phyloP scores from a whole-genome alignment of 1,140 invertebrate genomes.

The Pinna nobilis region DNA sequence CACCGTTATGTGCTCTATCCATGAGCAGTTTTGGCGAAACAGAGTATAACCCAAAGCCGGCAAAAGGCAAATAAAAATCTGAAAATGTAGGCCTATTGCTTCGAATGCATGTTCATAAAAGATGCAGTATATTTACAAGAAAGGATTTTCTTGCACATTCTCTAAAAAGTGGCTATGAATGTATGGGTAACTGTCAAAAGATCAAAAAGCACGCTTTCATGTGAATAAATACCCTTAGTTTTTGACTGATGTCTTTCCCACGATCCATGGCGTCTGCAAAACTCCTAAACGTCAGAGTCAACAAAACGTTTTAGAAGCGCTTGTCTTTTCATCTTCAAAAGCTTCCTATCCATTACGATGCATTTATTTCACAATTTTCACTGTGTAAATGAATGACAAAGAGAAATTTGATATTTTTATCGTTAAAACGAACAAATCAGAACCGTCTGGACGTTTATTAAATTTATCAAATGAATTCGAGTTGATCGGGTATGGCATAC shows the following conservation, averaged over 20 bases:
- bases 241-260: constrained; percentile 63
- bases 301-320: neutral
- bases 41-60: too few relatives aligned
- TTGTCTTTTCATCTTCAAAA: neutral
- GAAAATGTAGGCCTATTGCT: too few relatives aligned
- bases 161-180: too few relatives aligned
- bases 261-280: constrained; percentile 52
- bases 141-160: too few relatives aligned
- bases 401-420: neutral
- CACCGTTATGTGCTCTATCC: too few relatives aligned
- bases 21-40: too few relatives aligned
- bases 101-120: too few relatives aligned
- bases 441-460: neutral
- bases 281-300: neutral
- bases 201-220: too few relatives aligned
- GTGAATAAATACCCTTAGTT: constrained; percentile 53
- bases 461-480: neutral
- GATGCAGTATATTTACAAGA: too few relatives aligned
- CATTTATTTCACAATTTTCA: neutral
- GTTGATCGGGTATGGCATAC: too few relatives aligned
- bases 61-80: too few relatives aligned
- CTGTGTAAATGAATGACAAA: neutral
- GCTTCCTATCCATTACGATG: neutral
- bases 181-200: too few relatives aligned
- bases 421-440: neutral